Evolutionary conservation across 2,113 vertebrate genomes (phyloP).

Genomic region (Microcebus ravelobensis): DNA sequence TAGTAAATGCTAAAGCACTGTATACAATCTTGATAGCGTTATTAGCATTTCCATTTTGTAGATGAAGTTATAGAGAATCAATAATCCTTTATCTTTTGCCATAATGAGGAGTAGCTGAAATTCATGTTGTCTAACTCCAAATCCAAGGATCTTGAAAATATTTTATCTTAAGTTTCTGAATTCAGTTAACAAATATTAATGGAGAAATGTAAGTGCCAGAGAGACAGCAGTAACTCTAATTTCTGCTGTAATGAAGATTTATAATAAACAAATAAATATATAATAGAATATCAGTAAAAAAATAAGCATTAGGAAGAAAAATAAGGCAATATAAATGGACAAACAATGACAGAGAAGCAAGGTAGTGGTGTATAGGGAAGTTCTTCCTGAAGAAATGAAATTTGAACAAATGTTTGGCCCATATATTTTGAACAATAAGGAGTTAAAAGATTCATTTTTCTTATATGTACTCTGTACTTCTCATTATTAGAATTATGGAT

Average conservation of each 20-base stretch:
- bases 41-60: background rate
- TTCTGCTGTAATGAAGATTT: background rate
- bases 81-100: background rate
- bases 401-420: background rate
- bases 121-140: background rate
- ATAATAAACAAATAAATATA: background rate
- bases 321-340: background rate
- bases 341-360: background rate
- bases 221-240: background rate
- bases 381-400: background rate
- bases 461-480: background rate
- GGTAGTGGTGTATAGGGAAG: background rate
- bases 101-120: background rate
- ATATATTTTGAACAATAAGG: background rate
- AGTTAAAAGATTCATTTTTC: background rate
- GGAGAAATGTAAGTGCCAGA: background rate
- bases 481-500: background rate
- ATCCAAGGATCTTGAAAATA: background rate
- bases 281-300: background rate
- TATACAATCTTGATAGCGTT: background rate
- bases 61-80: background rate
- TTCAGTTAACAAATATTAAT: background rate
- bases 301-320: background rate
- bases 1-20: background rate
- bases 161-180: background rate